phyloP scores from a whole-genome alignment of 2,888 invertebrate genomes.

The Desoria tigrina region DNA sequence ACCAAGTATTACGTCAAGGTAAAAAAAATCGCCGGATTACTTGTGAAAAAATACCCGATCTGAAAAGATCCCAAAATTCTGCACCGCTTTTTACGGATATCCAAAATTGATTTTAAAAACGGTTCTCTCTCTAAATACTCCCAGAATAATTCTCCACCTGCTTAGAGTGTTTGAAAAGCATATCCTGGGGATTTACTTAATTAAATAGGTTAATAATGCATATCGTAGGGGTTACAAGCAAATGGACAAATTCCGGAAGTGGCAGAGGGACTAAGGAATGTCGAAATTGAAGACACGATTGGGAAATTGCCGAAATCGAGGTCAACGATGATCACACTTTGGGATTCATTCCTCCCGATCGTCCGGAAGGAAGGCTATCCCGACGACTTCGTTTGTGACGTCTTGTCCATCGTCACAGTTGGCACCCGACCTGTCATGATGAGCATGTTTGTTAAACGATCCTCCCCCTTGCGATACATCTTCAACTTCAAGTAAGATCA shows the following conservation, averaged over 20 bases:
- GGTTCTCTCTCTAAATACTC: no score
- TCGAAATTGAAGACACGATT: conserved; percentile 13
- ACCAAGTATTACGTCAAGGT: conserved; percentile 17
- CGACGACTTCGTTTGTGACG: conserved; percentile 1
- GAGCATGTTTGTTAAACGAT: conserved; percentile 30
- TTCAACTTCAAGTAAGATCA: conserved; percentile 39
- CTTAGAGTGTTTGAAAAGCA: background rate
- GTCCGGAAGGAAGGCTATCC: background rate
- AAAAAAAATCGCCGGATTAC: background rate
- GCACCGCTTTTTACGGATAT: background rate
- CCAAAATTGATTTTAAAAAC: conserved; percentile 1
- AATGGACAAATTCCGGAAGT: conserved; percentile 3
- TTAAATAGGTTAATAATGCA: background rate
- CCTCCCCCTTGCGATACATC: conserved; percentile 30
- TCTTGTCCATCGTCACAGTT: background rate
- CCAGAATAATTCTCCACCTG: background rate
- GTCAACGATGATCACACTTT: conserved; percentile 5
- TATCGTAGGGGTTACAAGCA: conserved; percentile 9
- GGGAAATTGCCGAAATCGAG: background rate
- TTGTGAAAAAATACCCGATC: background rate
- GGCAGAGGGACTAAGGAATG: conserved; percentile 2
- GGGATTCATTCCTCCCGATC: conserved; percentile 17
- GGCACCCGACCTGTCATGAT: conserved; percentile 1
- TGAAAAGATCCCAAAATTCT: background rate
- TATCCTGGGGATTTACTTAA: background rate